Base-by-base conservation (phyloP, 1,140 invertebrate genomes). In the Temnothorax nylanderi region DNA sequence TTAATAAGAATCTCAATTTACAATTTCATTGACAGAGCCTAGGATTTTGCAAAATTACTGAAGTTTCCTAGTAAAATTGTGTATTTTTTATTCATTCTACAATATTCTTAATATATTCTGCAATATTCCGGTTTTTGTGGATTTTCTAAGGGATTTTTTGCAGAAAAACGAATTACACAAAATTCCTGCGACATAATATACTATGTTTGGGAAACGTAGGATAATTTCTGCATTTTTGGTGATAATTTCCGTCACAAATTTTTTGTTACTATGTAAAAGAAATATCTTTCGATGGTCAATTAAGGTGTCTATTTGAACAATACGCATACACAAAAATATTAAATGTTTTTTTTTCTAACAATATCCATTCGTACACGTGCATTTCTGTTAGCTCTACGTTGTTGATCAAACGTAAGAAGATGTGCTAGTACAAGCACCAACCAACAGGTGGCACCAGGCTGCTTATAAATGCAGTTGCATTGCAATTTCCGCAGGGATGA, bases 351-450 rank as follows among this genome's bases (percentile, higher is more conserved):
- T 67, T 49, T 49, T 51, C 2, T 32, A 18, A 77, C 18, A 16
- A 47, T 49, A 64, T 62, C 1, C 5, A 58, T 32, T 60, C 11
- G 8, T 21, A 10, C 3, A 21, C 7, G 11, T 26, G 32, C 8
- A 58, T 49, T 26, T 37, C 10, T 47, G 32, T 41, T 65, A 32
- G 16, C 32, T 56, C 89, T 90, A 76, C 85, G 41, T 90, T 90
- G 85, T 90, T 90, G 89, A 90, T 90, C 85, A 85, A 84, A 90
- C 78, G 26, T 60, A 58, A 72, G 16, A 89, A 80, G 74, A 80
- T 64, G 51, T 51, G 8, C 56, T 71, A 54, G 88, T 90, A 41
- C 51, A 32, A 44, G 37, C 72, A 21, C 5, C 7, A 21, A 8
- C 32, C 16, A 80, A 87, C 37, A 90, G 89, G 71, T 90, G 89